Conservation (phyloP, 2,797 vertebrate genomes). For the Eidolon dupreanum region DNA sequence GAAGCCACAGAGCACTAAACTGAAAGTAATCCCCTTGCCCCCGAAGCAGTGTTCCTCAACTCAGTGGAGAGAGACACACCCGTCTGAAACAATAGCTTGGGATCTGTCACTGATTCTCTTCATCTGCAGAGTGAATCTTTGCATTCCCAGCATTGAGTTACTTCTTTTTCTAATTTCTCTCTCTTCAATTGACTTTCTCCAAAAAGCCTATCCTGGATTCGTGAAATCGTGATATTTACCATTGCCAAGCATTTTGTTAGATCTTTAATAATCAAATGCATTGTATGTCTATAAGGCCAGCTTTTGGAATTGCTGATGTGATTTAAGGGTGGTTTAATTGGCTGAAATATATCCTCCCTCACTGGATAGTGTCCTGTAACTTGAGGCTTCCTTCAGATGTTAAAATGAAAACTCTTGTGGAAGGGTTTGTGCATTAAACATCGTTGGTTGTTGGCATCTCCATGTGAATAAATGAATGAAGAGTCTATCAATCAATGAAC, state of each 20-base stretch:
- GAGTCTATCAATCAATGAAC: no score
- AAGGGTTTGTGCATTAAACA: neutral
- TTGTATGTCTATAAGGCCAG: neutral
- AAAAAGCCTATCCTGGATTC: neutral
- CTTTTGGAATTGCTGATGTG: neutral
- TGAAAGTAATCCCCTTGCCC: accelerated
- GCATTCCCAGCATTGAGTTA: neutral
- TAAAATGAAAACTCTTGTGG: neutral
- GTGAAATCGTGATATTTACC: neutral
- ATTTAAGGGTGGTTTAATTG: neutral
- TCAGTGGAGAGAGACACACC: neutral
- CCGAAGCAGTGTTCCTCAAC: neutral
- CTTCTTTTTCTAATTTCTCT: neutral
- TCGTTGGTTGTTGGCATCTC: neutral
- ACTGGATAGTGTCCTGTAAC: neutral
- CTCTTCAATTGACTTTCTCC: neutral
- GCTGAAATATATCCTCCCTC: neutral
- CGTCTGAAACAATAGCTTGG: neutral
- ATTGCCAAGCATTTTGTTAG: neutral
- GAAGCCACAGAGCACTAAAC: neutral
- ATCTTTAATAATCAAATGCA: neutral
- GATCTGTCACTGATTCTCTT: neutral
- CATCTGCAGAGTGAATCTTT: neutral
- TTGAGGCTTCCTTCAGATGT: neutral
- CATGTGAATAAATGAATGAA: neutral